These are phyloP conservation scores for Bergia sp. DNA, from an alignment of 92 coral and sea anemone species.

Conservation along the genomic window DNA sequence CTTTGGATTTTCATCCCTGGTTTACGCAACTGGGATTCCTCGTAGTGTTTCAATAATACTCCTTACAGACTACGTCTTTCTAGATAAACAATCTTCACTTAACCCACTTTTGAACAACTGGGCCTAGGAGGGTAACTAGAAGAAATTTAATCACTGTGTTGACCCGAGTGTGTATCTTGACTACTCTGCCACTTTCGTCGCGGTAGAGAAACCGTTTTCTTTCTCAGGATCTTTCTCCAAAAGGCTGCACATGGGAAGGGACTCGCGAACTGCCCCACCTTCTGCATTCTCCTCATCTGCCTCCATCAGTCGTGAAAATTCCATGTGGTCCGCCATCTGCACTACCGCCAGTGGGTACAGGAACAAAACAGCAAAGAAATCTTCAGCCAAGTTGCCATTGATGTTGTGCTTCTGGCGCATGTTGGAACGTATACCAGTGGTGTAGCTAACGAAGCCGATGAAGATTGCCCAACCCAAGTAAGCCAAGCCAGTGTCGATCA, in stretches of 20 bases:
- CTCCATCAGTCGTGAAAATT: slow-evolving; percentile 34
- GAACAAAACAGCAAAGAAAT: slow-evolving; percentile 70
- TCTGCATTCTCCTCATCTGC: slow-evolving; percentile 21
- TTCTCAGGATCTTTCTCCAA: slow-evolving; percentile 25
- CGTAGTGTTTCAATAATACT: too few species aligned
- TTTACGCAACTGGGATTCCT: too few species aligned
- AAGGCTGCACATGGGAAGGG: neutral
- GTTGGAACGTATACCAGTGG: slow-evolving; percentile 64
- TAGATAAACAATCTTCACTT: neutral
- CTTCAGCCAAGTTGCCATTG: slow-evolving; percentile 79
- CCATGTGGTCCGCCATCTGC: slow-evolving; percentile 85
- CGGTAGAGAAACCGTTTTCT: neutral
- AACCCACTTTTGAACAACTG: too few species aligned
- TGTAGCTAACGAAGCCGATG: slow-evolving; percentile 70
- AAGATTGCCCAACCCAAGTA: slow-evolving; percentile 74
- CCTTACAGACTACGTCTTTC: neutral
- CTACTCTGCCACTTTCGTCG: neutral
- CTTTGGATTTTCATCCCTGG: too few species aligned
- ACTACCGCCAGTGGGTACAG: slow-evolving; percentile 76
- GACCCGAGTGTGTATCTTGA: neutral
- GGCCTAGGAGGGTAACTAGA: neutral
- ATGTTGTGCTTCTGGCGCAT: slow-evolving; percentile 81
- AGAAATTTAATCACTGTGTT: neutral
- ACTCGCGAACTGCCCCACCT: neutral
- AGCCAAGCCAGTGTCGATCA: slow-evolving; percentile 59